Percentiles rank a stretch among this genome's conserved stretches.
phyloP scores from a whole-genome alignment of 2,797 vertebrate genomes.

The Myripristis jacobus region DNA sequence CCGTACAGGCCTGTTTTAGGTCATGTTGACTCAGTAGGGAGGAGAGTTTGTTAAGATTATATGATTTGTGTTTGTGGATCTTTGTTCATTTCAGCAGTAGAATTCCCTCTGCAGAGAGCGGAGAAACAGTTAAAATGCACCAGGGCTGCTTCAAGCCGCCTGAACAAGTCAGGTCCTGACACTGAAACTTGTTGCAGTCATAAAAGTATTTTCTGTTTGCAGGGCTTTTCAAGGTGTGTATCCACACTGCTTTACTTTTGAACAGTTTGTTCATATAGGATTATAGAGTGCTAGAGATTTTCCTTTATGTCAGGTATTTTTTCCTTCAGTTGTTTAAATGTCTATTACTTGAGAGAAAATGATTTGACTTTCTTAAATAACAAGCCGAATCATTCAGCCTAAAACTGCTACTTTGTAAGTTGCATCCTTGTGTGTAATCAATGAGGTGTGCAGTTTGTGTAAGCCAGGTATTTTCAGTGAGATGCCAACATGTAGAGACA shows the following conservation, averaged over 20 bases:
- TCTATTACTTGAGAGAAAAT: too few relatives aligned
- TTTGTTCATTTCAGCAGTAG: constrained; percentile 21
- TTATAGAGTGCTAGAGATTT: not conserved
- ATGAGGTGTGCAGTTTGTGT: not conserved
- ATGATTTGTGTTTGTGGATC: constrained; percentile 21
- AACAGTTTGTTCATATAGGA: constrained; percentile 12
- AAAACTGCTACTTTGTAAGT: not conserved
- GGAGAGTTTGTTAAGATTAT: constrained; percentile 55
- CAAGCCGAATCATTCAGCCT: too few relatives aligned
- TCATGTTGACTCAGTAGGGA: constrained; percentile 59
- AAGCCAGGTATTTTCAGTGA: not conserved
- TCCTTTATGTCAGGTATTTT: constrained; percentile 3
- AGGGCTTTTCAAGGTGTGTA: constrained; percentile 49
- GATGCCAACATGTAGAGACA: not conserved
- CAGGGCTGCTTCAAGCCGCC: constrained; percentile 42
- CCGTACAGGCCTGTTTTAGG: constrained; percentile 46
- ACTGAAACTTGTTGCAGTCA: constrained; percentile 56
- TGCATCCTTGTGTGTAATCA: too few relatives aligned
- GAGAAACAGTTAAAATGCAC: constrained; percentile 43
- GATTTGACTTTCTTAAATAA: too few relatives aligned
- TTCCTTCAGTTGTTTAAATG: not conserved
- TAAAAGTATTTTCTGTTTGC: constrained; percentile 74
- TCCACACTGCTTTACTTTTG: not conserved
- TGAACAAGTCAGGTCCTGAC: constrained; percentile 82
- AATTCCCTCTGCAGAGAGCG: constrained; percentile 25